Conservation (phyloP, 2,113 vertebrate species). For the Himantopus leucocephalus region DNA sequence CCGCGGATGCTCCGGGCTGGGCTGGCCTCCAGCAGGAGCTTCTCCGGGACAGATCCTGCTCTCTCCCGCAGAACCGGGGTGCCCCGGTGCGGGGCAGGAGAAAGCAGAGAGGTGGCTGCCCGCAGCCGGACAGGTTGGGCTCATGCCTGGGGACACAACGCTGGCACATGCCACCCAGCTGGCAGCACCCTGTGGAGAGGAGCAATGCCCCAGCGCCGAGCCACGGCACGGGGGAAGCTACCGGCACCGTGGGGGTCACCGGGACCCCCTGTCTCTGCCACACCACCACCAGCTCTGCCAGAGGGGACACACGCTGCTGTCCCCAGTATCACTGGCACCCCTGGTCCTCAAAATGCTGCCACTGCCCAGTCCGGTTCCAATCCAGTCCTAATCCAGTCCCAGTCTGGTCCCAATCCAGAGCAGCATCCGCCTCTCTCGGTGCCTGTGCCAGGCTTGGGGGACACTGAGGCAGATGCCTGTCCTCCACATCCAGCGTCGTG, state of each 20-base stretch:
- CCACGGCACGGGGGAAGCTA: fast-evolving
- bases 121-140: not conserved
- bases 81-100: fast-evolving
- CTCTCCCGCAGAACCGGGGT: not conserved
- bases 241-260: fast-evolving
- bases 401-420: not conserved
- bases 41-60: not conserved
- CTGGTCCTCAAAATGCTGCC: not conserved
- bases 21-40: not conserved
- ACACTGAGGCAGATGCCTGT: fast-evolving
- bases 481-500: not conserved
- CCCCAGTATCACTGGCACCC: not conserved
- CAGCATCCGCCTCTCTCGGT: not conserved
- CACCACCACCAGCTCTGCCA: not conserved
- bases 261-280: not conserved
- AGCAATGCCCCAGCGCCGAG: not conserved
- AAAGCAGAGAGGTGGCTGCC: not conserved
- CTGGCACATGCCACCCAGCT: not conserved
- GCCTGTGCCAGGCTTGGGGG: not conserved
- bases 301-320: not conserved
- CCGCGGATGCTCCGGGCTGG: not conserved
- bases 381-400: not conserved
- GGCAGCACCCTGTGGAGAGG: fast-evolving
- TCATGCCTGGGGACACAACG: not conserved
- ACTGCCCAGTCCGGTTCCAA: not conserved